A percentile compares a stretch with the other conserved stretches of the same genome.
Evolutionary conservation across 2,888 invertebrate genomes (phyloP).

Genomic region (Tryphoninae sp.): DNA sequence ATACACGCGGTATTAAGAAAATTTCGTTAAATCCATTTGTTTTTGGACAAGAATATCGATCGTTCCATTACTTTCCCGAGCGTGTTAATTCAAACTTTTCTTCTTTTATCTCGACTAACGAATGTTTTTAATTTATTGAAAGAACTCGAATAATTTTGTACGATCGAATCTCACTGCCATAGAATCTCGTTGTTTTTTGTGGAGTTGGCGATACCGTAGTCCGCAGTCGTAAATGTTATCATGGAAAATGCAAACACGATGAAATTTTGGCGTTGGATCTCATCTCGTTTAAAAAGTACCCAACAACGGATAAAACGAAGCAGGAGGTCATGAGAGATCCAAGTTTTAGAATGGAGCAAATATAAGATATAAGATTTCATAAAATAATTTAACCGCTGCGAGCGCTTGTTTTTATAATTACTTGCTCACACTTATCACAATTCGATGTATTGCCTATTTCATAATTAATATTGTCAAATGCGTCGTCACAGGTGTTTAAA

Average conservation of each 20-base stretch:
- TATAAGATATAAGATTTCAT: slow-evolving; percentile 8
- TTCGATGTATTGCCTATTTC: neutral
- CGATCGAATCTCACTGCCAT: neutral
- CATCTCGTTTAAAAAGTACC: slow-evolving; percentile 3
- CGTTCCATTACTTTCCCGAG: slow-evolving; percentile 33
- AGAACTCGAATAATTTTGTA: neutral
- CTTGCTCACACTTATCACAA: neutral
- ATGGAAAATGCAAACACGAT: neutral
- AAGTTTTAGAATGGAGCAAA: slow-evolving; percentile 13
- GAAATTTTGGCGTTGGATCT: neutral
- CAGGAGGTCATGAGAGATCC: neutral
- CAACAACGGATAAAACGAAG: neutral
- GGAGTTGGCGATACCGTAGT: neutral
- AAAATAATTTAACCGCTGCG: neutral
- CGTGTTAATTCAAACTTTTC: slow-evolving; percentile 13
- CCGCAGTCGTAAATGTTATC: slow-evolving; percentile 6
- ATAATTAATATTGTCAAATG: neutral
- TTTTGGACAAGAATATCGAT: slow-evolving; percentile 41
- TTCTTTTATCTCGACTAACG: neutral
- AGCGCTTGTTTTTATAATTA: neutral
- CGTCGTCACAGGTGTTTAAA: slow-evolving; percentile 41
- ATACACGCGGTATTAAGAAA: slow-evolving; percentile 16
- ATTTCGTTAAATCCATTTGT: slow-evolving; percentile 36
- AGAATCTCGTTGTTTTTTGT: slow-evolving; percentile 8
- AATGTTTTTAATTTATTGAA: neutral